A percentile compares a stretch with the other conserved stretches of the same genome.
These are phyloP conservation scores for Jaculus jaculus DNA, from an alignment of 2,113 vertebrate genomes.

Conservation along the genomic window DNA sequence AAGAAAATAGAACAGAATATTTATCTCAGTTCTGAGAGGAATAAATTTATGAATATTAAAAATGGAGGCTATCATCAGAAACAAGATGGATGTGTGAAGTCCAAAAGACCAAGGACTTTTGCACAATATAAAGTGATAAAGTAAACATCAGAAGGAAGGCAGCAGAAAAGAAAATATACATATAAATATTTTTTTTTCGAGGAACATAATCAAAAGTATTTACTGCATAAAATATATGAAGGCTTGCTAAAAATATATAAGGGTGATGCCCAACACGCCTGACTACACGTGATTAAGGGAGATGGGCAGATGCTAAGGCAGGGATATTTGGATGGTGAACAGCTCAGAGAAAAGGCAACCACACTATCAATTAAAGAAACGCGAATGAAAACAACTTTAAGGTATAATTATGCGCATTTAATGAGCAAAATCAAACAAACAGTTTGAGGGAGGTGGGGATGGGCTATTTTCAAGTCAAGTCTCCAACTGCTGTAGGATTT, in stretches of 20 bases:
- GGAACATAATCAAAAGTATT: slow-evolving; percentile 67
- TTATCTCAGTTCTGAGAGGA: slow-evolving; percentile 53
- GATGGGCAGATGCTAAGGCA: not conserved
- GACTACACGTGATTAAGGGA: slow-evolving; percentile 31
- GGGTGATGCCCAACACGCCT: not conserved
- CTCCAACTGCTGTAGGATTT: not conserved
- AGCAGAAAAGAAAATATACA: slow-evolving; percentile 46
- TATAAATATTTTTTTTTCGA: not conserved
- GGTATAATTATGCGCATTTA: slow-evolving; percentile 57
- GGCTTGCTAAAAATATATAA: slow-evolving; percentile 60
- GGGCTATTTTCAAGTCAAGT: slow-evolving; percentile 5
- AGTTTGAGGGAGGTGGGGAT: not conserved
- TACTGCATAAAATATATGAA: slow-evolving; percentile 36
- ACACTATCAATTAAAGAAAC: slow-evolving; percentile 56
- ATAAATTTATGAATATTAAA: slow-evolving; percentile 73
- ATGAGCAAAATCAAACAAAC: slow-evolving; percentile 62
- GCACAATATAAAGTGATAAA: slow-evolving; percentile 61
- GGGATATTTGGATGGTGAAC: slow-evolving; percentile 21
- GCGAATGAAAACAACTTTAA: slow-evolving; percentile 54
- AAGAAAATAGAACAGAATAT: slow-evolving; percentile 62
- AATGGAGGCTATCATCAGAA: slow-evolving; percentile 51
- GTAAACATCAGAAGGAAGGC: slow-evolving; percentile 62
- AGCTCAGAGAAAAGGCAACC: slow-evolving; percentile 21
- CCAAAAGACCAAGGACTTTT: slow-evolving; percentile 61
- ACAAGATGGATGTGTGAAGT: slow-evolving; percentile 68